These are phyloP conservation scores for Ciconia maguari DNA, from an alignment of 2,113 vertebrate genomes.

Conservation along the genomic window DNA sequence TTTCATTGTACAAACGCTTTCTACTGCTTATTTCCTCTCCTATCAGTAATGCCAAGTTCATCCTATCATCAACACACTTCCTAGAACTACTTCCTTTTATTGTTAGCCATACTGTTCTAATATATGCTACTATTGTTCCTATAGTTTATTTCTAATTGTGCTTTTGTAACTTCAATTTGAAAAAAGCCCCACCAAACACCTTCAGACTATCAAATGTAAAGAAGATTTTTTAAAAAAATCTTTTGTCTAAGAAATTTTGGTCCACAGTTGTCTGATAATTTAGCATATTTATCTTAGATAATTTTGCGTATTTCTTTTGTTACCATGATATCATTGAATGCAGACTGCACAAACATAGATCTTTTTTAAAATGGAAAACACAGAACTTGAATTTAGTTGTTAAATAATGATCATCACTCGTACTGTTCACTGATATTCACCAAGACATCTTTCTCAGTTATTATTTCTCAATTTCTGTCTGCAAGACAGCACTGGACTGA, in stretches of 20 bases:
- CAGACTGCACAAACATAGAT: not conserved
- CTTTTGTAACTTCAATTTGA: not conserved
- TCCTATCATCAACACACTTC: not conserved
- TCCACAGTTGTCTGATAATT: not conserved
- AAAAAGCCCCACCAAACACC: not conserved
- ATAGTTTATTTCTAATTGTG: not conserved
- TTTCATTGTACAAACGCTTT: not conserved
- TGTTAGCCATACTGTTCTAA: not conserved
- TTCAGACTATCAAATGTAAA: not conserved
- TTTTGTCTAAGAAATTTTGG: not conserved
- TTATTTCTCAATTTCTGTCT: not conserved
- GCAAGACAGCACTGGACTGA: not conserved
- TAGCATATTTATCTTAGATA: accelerated
- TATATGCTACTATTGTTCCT: not conserved
- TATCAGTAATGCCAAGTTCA: not conserved
- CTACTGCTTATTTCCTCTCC: not conserved
- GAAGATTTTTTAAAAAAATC: not conserved
- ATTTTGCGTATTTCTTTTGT: not conserved
- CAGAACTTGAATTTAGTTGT: not conserved
- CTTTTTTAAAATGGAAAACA: not conserved
- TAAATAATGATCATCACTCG: not conserved
- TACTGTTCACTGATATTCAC: not conserved
- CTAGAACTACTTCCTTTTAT: not conserved
- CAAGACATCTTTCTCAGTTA: not conserved
- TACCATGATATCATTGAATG: not conserved